Evolutionary conservation across 2,797 vertebrate genomes (phyloP).

Genomic region (Myripristis murdjan): DNA sequence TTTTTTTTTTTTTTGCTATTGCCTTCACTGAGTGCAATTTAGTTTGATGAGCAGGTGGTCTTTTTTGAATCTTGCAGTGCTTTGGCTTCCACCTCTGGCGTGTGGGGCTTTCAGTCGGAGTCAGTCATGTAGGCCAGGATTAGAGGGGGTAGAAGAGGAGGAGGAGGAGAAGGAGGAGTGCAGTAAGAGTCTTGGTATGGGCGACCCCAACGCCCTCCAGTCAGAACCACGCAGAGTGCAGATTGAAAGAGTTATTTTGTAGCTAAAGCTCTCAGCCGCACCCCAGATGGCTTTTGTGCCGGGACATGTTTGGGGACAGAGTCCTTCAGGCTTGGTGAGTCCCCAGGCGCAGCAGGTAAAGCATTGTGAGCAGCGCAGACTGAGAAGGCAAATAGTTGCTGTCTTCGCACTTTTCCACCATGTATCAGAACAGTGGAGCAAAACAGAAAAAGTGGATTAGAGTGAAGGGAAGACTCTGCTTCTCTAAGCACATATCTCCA

Average conservation of each 20-base stretch:
- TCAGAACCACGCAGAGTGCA: constrained; percentile 72
- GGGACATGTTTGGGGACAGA: constrained; percentile 58
- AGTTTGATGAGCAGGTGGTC: constrained; percentile 88
- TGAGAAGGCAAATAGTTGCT: constrained; percentile 62
- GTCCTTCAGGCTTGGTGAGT: constrained; percentile 65
- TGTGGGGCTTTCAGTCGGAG: constrained; percentile 74
- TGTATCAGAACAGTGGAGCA: constrained; percentile 49
- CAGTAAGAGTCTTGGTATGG: constrained; percentile 61
- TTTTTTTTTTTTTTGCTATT: constrained; percentile 48
- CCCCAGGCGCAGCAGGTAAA: constrained; percentile 83
- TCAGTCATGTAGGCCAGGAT: constrained; percentile 74
- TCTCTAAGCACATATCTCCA: constrained; percentile 29
- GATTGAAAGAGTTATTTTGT: constrained; percentile 78
- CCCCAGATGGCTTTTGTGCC: constrained; percentile 82
- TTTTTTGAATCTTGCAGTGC: constrained; percentile 72
- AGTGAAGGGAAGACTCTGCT: constrained; percentile 43
- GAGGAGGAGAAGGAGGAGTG: constrained; percentile 50
- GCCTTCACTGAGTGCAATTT: constrained; percentile 83
- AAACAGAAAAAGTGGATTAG: constrained; percentile 67
- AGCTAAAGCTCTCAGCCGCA: constrained; percentile 70
- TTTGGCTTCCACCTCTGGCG: constrained; percentile 76
- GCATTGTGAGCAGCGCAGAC: constrained; percentile 69
- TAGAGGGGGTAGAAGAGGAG: constrained; percentile 66
- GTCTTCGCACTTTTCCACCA: constrained; percentile 74
- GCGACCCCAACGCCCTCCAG: constrained; percentile 66